Evolutionary conservation across 2,797 vertebrate species (phyloP).

Genomic region (Caiman crocodilus): DNA sequence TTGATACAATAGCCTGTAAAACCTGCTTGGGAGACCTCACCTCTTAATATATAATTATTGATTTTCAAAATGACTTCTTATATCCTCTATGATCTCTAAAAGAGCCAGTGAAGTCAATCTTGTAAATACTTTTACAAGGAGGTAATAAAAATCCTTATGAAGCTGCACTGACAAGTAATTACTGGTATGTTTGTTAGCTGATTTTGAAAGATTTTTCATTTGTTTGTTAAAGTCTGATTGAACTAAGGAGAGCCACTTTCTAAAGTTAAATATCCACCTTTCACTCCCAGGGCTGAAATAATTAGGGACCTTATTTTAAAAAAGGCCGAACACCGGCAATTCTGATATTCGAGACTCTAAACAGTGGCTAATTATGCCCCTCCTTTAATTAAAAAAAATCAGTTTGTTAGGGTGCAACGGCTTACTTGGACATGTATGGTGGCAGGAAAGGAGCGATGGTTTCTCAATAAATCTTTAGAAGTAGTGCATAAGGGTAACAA

Average conservation of each 20-base stretch:
- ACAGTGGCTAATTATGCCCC: conserved; percentile 23
- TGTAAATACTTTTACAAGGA: conserved; percentile 69
- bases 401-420: not conserved
- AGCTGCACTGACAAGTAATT: conserved; percentile 63
- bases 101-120: conserved; percentile 63
- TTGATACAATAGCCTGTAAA: conserved; percentile 31
- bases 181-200: conserved; percentile 55
- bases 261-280: conserved; percentile 57
- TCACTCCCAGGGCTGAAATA: conserved; percentile 32
- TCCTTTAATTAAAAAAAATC: not conserved
- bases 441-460: not conserved
- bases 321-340: conserved; percentile 47
- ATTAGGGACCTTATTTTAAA: not conserved
- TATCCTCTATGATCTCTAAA: conserved; percentile 65
- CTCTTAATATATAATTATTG: conserved; percentile 74
- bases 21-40: conserved; percentile 54
- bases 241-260: conserved; percentile 60
- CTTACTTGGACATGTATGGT: conserved; percentile 48
- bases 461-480: conserved; percentile 68
- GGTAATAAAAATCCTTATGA: conserved; percentile 61
- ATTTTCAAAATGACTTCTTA: conserved; percentile 73
- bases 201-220: conserved; percentile 37
- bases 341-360: not conserved
- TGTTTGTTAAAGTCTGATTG: conserved; percentile 58
- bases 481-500: conserved; percentile 61